Evolutionary conservation across 2,797 vertebrate genomes (phyloP).

Genomic region (Sebastes umbrosus): DNA sequence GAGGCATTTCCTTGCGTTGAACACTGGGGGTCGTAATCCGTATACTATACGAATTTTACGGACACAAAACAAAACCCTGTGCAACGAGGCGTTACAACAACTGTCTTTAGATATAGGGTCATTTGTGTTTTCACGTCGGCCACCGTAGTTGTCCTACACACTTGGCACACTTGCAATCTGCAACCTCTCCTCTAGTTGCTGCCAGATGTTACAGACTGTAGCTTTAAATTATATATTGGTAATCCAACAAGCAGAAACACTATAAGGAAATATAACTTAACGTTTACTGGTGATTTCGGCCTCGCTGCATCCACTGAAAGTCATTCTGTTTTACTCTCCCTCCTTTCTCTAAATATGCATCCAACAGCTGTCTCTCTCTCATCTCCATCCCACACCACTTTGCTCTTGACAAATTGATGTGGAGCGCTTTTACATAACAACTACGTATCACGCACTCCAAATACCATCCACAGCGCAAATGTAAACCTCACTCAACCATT

Average conservation of each 20-base stretch:
- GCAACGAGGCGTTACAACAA: not conserved
- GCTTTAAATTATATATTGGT: not conserved
- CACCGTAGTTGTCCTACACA: not conserved
- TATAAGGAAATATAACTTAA: slow-evolving; percentile 6
- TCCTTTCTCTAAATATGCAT: slow-evolving; percentile 71
- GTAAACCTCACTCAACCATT: slow-evolving; percentile 47
- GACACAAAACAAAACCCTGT: not conserved
- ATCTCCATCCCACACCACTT: slow-evolving; percentile 77
- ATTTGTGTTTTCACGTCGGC: not conserved
- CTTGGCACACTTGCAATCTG: not conserved
- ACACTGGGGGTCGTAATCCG: too few relatives aligned
- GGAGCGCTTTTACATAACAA: slow-evolving; percentile 77
- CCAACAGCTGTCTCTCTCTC: slow-evolving; percentile 79
- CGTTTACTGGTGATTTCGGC: slow-evolving; percentile 27
- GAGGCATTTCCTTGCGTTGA: too few relatives aligned
- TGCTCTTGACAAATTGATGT: slow-evolving; percentile 77
- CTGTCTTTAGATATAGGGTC: too few relatives aligned
- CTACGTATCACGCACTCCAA: slow-evolving; percentile 50
- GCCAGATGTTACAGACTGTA: not conserved
- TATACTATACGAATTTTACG: too few relatives aligned
- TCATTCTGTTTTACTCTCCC: slow-evolving; percentile 38
- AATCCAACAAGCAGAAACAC: slow-evolving; percentile 6
- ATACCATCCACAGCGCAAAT: slow-evolving; percentile 52
- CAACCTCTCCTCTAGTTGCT: not conserved
- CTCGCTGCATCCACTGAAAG: slow-evolving; percentile 30